These are phyloP conservation scores for Elysia chlorotica DNA, from an alignment of 1,140 invertebrate genomes.

Conservation along the genomic window DNA sequence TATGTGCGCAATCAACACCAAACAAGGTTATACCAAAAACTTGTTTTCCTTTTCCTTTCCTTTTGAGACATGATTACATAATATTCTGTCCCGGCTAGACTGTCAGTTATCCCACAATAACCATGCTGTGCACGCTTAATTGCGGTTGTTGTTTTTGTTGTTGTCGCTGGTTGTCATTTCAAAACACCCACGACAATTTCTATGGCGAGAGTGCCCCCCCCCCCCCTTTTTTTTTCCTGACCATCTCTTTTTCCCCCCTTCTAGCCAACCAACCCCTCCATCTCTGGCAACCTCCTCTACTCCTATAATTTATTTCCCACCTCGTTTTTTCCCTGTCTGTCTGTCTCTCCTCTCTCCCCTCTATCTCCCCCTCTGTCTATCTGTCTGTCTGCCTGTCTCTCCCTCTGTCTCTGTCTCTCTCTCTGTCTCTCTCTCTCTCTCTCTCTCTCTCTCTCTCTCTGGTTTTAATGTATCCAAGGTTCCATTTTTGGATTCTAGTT, in stretches of 20 bases:
- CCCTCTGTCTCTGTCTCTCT: conserved; percentile 1
- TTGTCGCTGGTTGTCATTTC: too few relatives aligned
- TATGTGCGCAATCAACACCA: too few relatives aligned
- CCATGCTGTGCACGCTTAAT: too few relatives aligned
- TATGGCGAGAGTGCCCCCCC: too few relatives aligned
- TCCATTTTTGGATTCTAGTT: too few relatives aligned
- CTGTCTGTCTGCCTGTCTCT: conserved; percentile 1
- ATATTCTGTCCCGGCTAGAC: too few relatives aligned
- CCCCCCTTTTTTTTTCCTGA: background rate
- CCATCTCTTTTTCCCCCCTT: background rate
- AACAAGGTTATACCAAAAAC: too few relatives aligned
- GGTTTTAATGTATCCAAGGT: background rate
- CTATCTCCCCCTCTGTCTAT: background rate
- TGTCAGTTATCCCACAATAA: too few relatives aligned
- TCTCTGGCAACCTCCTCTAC: background rate
- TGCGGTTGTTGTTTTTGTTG: too few relatives aligned
- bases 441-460: conserved; percentile 1
- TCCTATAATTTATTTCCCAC: background rate
- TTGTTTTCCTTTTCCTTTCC: too few relatives aligned
- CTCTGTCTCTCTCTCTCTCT: conserved; percentile 8
- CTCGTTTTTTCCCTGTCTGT: background rate
- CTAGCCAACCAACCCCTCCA: background rate
- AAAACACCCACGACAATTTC: too few relatives aligned
- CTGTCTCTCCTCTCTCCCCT: background rate
- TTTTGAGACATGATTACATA: too few relatives aligned